A percentile compares a stretch with the other conserved stretches of the same genome.
Evolutionary conservation across 2,888 invertebrate species (phyloP).

Genomic region (Conomelus anceps): DNA sequence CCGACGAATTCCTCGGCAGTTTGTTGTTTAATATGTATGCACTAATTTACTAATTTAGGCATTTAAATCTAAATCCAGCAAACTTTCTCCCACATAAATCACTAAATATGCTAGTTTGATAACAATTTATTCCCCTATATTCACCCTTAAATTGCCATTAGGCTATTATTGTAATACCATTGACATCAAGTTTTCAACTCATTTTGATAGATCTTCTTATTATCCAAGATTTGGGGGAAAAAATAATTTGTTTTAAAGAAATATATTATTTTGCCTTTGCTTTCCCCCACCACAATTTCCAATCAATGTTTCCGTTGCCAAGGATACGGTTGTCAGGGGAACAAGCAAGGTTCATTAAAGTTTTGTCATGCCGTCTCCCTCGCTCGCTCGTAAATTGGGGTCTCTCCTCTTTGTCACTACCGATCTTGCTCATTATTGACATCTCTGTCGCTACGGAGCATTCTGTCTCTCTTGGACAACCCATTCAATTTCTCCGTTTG

Average conservation of each 20-base stretch:
- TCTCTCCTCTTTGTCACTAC: slow-evolving; percentile 8
- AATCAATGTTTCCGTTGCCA: slow-evolving; percentile 16
- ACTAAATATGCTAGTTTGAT: too few relatives aligned
- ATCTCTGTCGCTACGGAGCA: neutral
- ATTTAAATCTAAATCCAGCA: too few relatives aligned
- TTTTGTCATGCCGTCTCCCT: slow-evolving; percentile 20
- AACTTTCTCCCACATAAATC: too few relatives aligned
- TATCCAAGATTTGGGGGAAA: neutral
- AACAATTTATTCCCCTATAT: too few relatives aligned
- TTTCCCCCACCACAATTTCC: slow-evolving; percentile 6
- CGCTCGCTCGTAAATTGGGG: slow-evolving; percentile 10
- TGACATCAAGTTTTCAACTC: neutral
- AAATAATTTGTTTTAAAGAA: slow-evolving; percentile 3
- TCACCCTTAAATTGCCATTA: too few relatives aligned
- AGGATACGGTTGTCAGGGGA: slow-evolving; percentile 17
- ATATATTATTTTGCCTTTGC: slow-evolving; percentile 17
- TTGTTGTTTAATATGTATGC: too few relatives aligned
- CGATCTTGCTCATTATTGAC: neutral
- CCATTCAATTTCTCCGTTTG: neutral
- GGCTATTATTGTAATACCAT: too few relatives aligned
- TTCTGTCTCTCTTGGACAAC: neutral
- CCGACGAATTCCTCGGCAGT: too few relatives aligned
- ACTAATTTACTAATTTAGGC: too few relatives aligned
- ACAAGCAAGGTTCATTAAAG: slow-evolving; percentile 19
- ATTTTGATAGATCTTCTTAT: neutral